These are phyloP conservation scores for Malurus splendens DNA, from an alignment of 2,797 vertebrate genomes.

Conservation along the genomic window DNA sequence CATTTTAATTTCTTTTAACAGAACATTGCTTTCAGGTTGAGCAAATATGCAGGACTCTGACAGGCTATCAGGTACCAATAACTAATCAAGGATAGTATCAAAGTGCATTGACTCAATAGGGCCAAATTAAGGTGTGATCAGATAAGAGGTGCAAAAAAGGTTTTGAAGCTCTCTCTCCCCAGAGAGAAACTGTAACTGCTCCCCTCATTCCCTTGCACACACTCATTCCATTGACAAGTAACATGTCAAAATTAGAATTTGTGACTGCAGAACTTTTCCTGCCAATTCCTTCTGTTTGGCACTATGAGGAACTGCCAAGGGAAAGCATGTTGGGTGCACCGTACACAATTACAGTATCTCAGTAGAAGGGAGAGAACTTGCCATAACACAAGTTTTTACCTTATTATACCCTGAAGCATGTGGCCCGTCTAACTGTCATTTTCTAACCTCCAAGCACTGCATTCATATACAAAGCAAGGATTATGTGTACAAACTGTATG, in stretches of 20 bases:
- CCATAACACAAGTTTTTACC: neutral
- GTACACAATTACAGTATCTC: neutral
- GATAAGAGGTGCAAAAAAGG: neutral
- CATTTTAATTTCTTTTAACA: neutral
- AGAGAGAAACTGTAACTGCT: neutral
- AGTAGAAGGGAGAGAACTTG: neutral
- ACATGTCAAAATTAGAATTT: neutral
- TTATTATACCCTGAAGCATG: neutral
- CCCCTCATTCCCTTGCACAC: neutral
- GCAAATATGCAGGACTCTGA: neutral
- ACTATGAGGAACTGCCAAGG: neutral
- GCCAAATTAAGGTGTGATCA: neutral
- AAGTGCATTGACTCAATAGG: neutral
- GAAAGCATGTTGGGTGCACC: accelerated
- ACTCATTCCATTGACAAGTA: neutral
- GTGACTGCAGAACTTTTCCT: neutral
- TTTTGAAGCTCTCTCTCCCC: neutral
- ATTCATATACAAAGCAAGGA: neutral
- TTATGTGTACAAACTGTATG: neutral
- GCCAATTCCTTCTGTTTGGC: neutral
- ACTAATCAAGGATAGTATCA: neutral
- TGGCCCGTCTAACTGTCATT: neutral
- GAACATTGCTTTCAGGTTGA: neutral
- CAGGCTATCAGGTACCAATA: neutral
- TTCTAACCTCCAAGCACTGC: neutral